Conservation (phyloP, 53 echinoderm and acorn worm species). For the Actinopyga echinites region DNA sequence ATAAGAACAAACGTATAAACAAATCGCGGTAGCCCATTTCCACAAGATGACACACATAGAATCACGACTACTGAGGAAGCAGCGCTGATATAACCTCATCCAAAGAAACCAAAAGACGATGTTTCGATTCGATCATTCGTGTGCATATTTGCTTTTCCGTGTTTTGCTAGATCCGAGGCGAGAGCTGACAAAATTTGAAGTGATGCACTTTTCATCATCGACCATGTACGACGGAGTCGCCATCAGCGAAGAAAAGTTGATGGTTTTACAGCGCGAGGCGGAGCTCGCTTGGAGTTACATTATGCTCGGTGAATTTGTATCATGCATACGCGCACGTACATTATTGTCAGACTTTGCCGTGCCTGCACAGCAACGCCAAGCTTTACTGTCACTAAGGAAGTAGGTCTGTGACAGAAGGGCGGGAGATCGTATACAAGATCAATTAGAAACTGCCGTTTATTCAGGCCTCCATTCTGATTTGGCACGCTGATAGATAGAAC, state of each 20-base stretch:
- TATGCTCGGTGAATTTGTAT: background rate
- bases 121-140: constrained; percentile 16
- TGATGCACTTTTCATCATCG: no score
- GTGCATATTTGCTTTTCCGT: constrained; percentile 12
- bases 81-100: constrained; percentile 19
- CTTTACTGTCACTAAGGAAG: no score
- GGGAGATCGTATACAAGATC: no score
- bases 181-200: no score
- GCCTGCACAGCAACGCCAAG: no score
- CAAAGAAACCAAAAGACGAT: background rate
- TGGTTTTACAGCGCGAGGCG: constrained; percentile 1
- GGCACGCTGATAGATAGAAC: no score
- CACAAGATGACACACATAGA: constrained; percentile 3
- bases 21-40: background rate
- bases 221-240: background rate
- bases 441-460: no score
- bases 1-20: background rate
- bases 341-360: no score
- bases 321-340: no score
- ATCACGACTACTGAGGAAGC: background rate
- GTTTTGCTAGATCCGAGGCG: background rate
- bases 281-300: constrained; percentile 1
- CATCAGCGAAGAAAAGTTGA: constrained; percentile 3
- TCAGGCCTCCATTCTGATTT: no score
- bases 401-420: no score